Evolutionary conservation across 1,140 invertebrate genomes (phyloP), one percentile per base, ranked within the genome.

Genomic region (Conus ventricosus): DNA sequence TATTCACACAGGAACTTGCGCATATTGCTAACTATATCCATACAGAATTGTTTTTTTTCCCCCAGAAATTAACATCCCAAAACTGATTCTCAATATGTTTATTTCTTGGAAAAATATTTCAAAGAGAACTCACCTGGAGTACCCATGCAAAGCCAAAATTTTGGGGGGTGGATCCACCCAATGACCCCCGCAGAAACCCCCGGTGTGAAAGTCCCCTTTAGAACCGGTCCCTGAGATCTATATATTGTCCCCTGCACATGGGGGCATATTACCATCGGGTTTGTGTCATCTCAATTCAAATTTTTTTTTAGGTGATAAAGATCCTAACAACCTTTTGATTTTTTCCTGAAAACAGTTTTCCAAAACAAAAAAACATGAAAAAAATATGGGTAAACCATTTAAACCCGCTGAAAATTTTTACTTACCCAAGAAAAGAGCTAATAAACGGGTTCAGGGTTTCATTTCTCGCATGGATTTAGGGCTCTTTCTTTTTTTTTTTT

Each of bases 121-220:
- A 11, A 39, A 39, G 57, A 20, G 20, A 6, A 5, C 67, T 85
- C 91, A 96, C 97, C 93, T 96, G 95, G 54, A 97, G 91, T 20
- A 97, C 97, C 97, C 97, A 97, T 51, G 96, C 95, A 94, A 98
- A 97, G 91, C 96, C 96, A 95, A 97, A 97, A n/a, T n/a, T 92
- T 97, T 96, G n/a, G n/a, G 63, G 97, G 97, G 95, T 97, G 97
- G 91, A 97, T 96, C 92, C 96, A 96, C 84, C 96, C 96, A 88
- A 97, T 96, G 23, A 97, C 90, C 91, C 96, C 96, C 78, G 93
- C 10, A 98, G 92, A 87, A 97, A 95, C 87, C 97, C 96, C 97
- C 96, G 51, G 97, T 97, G 27, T 95, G 95, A 81, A 97, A 95
- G 93, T 98, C 97, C 85, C 97, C 96, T n/a, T 88, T 94, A 90